A percentile compares a stretch with the other conserved stretches of the same genome.
These are phyloP conservation scores for Hoplostethus atlanticus DNA, from an alignment of 2,797 vertebrate species.

Conservation along the genomic window DNA sequence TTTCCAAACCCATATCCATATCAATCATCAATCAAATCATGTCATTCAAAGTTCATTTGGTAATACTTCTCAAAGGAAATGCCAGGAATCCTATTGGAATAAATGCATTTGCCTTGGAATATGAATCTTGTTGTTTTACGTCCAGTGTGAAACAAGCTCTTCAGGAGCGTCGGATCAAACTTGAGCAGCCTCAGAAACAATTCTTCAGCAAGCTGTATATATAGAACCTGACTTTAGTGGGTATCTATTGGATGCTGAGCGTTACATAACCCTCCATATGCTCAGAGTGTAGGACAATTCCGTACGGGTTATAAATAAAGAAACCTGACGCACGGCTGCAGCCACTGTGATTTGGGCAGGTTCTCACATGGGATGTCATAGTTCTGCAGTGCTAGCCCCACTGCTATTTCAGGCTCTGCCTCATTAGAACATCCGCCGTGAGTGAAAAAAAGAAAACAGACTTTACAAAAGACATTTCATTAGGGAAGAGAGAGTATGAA, in stretches of 20 bases:
- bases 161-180: constrained; percentile 51
- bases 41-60: not conserved
- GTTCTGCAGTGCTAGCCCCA: constrained; percentile 78
- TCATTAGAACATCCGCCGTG: constrained; percentile 79
- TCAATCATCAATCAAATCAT: not conserved
- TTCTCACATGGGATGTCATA: constrained; percentile 82
- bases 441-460: constrained; percentile 54
- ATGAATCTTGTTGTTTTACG: constrained; percentile 23
- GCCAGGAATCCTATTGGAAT: not conserved
- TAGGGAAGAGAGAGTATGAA: constrained; percentile 55
- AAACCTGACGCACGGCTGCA: constrained; percentile 80
- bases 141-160: constrained; percentile 26
- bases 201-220: constrained; percentile 62
- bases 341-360: constrained; percentile 79
- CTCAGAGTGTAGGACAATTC: constrained; percentile 80
- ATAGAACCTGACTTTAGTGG: constrained; percentile 66
- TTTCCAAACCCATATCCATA: constrained; percentile 23
- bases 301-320: constrained; percentile 80
- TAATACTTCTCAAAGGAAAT: constrained; percentile 2
- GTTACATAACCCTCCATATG: constrained; percentile 80
- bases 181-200: constrained; percentile 62
- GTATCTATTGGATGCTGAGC: constrained; percentile 65
- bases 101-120: not conserved
- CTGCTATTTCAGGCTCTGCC: constrained; percentile 81
- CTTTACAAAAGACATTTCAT: constrained; percentile 75